phyloP scores from a whole-genome alignment of 2,888 invertebrate genomes.

The Hirtodrosophila trivittata region DNA sequence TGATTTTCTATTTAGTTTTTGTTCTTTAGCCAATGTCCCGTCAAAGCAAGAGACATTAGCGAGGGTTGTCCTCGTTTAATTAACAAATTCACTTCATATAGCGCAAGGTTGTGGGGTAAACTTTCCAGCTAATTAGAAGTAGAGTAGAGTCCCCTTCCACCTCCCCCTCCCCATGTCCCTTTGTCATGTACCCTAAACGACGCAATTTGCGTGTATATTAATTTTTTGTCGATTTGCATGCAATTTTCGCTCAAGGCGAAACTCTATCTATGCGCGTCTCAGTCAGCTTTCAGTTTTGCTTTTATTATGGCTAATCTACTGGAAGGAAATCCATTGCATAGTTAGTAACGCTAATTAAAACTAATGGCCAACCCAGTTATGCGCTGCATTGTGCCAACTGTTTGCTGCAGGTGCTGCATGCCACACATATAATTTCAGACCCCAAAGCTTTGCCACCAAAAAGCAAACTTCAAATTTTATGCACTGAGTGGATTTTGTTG shows the following conservation, averaged over 20 bases:
- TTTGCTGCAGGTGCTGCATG: constrained; percentile 23
- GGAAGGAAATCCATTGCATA: constrained; percentile 46
- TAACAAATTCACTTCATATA: constrained; percentile 55
- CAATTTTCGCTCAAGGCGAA: constrained; percentile 69
- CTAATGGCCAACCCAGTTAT: constrained; percentile 55
- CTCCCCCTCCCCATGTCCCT: not conserved
- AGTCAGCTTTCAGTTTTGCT: constrained; percentile 20
- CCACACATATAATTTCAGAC: too few species aligned
- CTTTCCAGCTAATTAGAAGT: constrained; percentile 68
- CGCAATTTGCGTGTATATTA: constrained; percentile 75
- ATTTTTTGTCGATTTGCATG: constrained; percentile 77
- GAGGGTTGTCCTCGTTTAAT: constrained; percentile 53
- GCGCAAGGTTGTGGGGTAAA: constrained; percentile 47
- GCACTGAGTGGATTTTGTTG: constrained; percentile 68
- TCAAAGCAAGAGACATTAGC: constrained; percentile 47
- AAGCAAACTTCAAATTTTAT: constrained; percentile 31
- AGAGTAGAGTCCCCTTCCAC: constrained; percentile 2
- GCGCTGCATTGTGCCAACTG: constrained; percentile 1
- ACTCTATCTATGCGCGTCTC: constrained; percentile 37
- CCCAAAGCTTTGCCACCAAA: constrained; percentile 7
- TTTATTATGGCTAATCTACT: constrained; percentile 60
- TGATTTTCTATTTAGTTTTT: constrained; percentile 14
- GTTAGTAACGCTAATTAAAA: constrained; percentile 60
- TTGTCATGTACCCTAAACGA: constrained; percentile 13
- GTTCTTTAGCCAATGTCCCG: constrained; percentile 23